phyloP scores from a whole-genome alignment of 2,888 invertebrate species.

The Euplagia quadripunctaria region DNA sequence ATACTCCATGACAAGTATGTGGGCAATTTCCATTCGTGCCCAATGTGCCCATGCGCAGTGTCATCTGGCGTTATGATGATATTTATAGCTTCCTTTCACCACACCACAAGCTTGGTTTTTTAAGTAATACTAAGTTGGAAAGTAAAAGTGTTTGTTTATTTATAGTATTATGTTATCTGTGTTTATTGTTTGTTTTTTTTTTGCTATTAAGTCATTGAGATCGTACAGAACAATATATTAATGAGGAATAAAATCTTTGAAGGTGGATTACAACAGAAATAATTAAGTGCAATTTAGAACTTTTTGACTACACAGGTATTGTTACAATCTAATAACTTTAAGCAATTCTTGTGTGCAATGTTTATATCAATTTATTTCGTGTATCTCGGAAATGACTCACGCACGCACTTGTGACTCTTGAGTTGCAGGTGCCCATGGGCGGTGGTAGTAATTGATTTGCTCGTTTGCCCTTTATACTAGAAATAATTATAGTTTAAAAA shows the following conservation, averaged over 20 bases:
- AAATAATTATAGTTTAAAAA: no score
- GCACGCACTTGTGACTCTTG: no score
- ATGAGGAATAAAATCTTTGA: background rate
- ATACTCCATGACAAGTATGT: slow-evolving; percentile 35
- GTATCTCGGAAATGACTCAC: no score
- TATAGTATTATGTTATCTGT: background rate
- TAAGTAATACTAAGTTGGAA: slow-evolving; percentile 17
- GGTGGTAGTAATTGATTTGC: no score
- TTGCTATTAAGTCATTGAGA: background rate
- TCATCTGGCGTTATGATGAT: slow-evolving; percentile 50
- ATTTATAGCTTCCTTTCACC: slow-evolving; percentile 60
- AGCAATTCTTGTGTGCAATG: background rate
- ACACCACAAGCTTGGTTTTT: slow-evolving; percentile 41
- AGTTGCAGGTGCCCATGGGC: no score
- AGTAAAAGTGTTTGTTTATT: slow-evolving; percentile 11
- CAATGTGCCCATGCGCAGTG: slow-evolving; percentile 13
- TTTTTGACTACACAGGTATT: background rate
- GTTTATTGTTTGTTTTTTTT: background rate
- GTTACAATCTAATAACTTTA: background rate
- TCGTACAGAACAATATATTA: background rate
- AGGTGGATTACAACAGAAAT: background rate
- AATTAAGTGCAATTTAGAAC: background rate
- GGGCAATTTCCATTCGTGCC: slow-evolving; percentile 33
- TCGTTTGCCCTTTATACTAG: no score
- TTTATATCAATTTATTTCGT: no score